Conservation (phyloP, 92 coral and sea anemone species). For the Palythoa grandiflora region DNA sequence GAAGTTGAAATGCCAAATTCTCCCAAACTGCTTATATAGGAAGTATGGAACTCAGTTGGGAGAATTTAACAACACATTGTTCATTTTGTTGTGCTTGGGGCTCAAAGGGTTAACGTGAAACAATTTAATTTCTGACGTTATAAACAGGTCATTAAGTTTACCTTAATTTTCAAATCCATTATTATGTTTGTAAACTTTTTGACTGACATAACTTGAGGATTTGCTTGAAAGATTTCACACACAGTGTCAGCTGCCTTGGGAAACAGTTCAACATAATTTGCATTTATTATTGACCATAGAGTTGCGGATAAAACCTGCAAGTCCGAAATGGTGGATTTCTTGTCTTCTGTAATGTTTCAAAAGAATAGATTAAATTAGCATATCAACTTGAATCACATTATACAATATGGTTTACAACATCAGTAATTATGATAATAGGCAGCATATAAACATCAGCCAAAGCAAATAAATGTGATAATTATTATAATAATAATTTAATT, state of each 20-base stretch:
- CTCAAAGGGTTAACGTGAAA: no score
- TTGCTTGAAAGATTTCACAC: conserved; percentile 3
- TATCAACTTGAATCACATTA: background rate
- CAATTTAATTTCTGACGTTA: background rate
- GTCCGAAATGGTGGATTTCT: background rate
- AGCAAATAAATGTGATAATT: no score
- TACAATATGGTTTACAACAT: no score
- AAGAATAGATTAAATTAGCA: background rate
- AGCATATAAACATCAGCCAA: no score
- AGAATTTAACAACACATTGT: no score
- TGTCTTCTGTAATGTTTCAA: background rate
- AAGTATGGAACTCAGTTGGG: no score
- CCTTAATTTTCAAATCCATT: conserved; percentile 40
- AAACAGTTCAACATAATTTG: conserved; percentile 11
- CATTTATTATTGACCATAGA: conserved; percentile 9
- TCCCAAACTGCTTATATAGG: no score
- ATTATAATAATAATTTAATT: no score
- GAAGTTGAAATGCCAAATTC: no score
- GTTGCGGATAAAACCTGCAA: conserved; percentile 1
- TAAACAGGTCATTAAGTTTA: background rate
- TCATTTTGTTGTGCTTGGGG: no score
- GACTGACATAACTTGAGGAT: conserved; percentile 1
- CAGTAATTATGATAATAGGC: no score
- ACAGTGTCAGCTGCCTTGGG: conserved; percentile 19
- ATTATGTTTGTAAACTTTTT: background rate